Base-by-base conservation (phyloP, 1,140 invertebrate species). In the Muscidifurax raptorellus region DNA sequence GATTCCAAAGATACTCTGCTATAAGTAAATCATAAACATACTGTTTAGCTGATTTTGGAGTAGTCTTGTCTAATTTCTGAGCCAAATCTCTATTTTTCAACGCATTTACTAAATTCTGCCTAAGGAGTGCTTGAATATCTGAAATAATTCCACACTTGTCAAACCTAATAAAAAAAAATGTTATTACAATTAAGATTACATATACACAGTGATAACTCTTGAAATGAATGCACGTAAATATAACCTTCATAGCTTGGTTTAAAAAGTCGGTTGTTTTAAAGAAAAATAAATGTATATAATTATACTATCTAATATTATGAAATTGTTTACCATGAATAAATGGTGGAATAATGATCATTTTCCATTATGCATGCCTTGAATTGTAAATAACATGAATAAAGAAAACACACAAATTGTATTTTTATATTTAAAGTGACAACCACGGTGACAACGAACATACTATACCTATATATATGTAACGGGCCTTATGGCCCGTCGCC, bases 61-160 rank as follows among this genome's bases (percentile, higher is more conserved):
- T 72, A 64, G 36, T 86, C 10, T 80, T 88, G 3, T 84, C 84
- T 32, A 87, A 89, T 36, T 84, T 90, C 22, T 92, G 67, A 64
- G 85, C 84, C 15, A 89, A 80, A 72, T 92, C 90, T 86, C 90
- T 92, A 40, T 77, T 89, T 86, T 91, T 92, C 47, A 93, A 88
- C 25, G 92, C 91, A 36, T 91, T 90, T 15, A 93, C 89, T 71
- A 93, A 87, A 87, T 92, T 93, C 52, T 92, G 90, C 15, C 92
- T 90, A 10, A 93, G 87, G 69, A 92, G 91, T 0, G 92, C 93
- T 81, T 92, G 90, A 36, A 93, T 88, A 32, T 92, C 91, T 10
- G 92, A 91, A 87, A 93, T 93, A 44, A 93, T 89, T 47, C 92
- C 92, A 85, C 88, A 90, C 86, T 90, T 91, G 40, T 93, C 92